Conservation (phyloP, 2,113 vertebrate species). For the Grus americana region DNA sequence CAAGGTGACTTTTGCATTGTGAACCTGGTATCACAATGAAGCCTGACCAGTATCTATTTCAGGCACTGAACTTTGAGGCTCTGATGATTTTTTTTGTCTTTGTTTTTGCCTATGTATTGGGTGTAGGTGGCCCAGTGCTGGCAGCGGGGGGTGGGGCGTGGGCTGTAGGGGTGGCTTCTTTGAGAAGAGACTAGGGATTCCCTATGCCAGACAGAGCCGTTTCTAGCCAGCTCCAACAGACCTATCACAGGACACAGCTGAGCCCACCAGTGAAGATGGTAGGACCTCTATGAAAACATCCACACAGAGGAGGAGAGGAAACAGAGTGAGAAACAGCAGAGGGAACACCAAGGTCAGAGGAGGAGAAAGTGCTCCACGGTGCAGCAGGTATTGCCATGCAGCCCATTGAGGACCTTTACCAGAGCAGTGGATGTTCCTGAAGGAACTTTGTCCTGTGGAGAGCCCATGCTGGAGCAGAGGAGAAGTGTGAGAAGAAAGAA, state of each 20-base stretch:
- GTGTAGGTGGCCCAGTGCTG: too few relatives aligned
- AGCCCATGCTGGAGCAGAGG: neutral
- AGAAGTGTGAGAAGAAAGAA: neutral
- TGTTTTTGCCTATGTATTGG: neutral
- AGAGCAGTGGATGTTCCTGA: neutral
- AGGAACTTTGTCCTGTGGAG: neutral
- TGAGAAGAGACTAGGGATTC: neutral
- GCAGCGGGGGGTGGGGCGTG: too few relatives aligned
- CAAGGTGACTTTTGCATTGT: neutral
- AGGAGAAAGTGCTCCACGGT: neutral
- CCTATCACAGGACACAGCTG: neutral
- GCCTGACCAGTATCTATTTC: neutral
- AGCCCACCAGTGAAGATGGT: neutral
- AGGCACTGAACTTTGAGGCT: neutral
- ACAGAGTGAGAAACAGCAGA: neutral
- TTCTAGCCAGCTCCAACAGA: neutral
- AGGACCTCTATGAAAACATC: neutral
- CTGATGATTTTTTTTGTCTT: neutral
- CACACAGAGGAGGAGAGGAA: neutral
- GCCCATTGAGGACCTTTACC: neutral
- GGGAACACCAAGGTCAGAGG: neutral
- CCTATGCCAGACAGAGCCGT: neutral
- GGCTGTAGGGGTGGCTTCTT: neutral
- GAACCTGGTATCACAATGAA: neutral
- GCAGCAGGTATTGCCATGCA: neutral